A percentile compares a stretch with the other conserved stretches of the same genome.
phyloP scores from a whole-genome alignment of 2,113 vertebrate genomes.

The Paradisaea rubra region DNA sequence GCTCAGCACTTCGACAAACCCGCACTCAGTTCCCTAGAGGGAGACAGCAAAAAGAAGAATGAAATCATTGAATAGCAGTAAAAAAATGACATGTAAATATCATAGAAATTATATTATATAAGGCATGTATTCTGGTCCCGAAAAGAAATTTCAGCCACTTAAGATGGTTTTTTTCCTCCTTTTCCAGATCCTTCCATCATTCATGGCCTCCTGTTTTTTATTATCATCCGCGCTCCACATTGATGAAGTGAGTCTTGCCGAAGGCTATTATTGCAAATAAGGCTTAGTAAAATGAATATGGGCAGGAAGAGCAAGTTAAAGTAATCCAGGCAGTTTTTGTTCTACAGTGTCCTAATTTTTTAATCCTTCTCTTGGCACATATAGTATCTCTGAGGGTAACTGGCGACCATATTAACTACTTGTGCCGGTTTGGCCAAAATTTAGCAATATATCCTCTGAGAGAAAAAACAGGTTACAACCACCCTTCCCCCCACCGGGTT shows the following conservation, averaged over 20 bases:
- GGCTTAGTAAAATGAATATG: neutral
- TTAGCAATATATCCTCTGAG: too few relatives aligned
- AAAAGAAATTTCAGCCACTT: neutral
- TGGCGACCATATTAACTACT: neutral
- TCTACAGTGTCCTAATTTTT: neutral
- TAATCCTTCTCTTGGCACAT: neutral
- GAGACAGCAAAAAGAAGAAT: neutral
- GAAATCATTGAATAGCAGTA: neutral
- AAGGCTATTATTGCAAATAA: neutral
- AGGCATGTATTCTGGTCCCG: neutral
- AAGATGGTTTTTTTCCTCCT: neutral
- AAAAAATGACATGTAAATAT: neutral
- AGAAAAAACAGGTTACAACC: too few relatives aligned
- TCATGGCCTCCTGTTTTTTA: neutral
- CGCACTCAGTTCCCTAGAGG: neutral
- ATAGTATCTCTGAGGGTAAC: neutral
- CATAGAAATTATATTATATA: neutral
- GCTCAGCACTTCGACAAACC: neutral
- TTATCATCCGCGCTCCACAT: rapidly evolving
- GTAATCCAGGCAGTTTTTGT: neutral
- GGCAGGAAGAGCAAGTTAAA: neutral
- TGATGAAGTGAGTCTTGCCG: neutral
- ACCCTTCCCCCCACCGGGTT: too few relatives aligned
- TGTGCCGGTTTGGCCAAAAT: too few relatives aligned
- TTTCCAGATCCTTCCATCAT: neutral